A percentile compares a stretch with the other conserved stretches of the same genome.
These are phyloP conservation scores for Epizoanthus scotinus DNA, from an alignment of 92 coral and sea anemone species.

Conservation along the genomic window DNA sequence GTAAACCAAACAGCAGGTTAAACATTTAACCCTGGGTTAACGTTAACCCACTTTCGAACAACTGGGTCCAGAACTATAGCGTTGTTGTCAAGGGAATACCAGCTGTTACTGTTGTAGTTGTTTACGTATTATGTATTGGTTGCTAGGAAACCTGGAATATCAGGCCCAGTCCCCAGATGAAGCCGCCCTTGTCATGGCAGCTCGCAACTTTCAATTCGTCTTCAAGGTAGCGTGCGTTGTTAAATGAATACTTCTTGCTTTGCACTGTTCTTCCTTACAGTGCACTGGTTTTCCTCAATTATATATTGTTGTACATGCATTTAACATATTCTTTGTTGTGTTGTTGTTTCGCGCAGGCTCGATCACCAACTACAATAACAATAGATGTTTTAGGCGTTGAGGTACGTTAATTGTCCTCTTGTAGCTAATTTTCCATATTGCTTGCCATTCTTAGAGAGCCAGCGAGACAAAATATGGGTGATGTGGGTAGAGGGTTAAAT, in stretches of 20 bases:
- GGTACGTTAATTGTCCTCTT: slow-evolving; percentile 41
- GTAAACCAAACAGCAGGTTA: too few relatives aligned
- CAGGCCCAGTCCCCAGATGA: slow-evolving; percentile 99
- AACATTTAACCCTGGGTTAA: too few relatives aligned
- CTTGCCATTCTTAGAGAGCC: background rate
- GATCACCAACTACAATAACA: slow-evolving; percentile 91
- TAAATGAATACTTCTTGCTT: background rate
- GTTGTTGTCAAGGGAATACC: too few relatives aligned
- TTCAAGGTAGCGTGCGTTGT: slow-evolving; percentile 73
- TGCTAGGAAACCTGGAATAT: slow-evolving; percentile 77
- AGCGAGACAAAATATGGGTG: too few relatives aligned
- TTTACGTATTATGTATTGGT: background rate
- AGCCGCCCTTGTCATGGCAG: slow-evolving; percentile 98
- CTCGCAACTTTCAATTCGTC: slow-evolving; percentile 93
- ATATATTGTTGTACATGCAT: background rate
- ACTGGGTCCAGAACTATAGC: too few relatives aligned
- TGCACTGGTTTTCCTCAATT: background rate
- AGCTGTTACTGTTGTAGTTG: too few relatives aligned
- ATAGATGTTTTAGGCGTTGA: slow-evolving; percentile 67
- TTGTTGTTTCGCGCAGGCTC: slow-evolving; percentile 52
- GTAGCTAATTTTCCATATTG: background rate
- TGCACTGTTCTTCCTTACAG: background rate
- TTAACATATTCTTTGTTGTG: background rate
- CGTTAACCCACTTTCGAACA: too few relatives aligned
- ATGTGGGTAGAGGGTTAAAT: too few relatives aligned